These are phyloP conservation scores for Silvanus unidentatus DNA, from an alignment of 2,888 invertebrate species.

Conservation along the genomic window DNA sequence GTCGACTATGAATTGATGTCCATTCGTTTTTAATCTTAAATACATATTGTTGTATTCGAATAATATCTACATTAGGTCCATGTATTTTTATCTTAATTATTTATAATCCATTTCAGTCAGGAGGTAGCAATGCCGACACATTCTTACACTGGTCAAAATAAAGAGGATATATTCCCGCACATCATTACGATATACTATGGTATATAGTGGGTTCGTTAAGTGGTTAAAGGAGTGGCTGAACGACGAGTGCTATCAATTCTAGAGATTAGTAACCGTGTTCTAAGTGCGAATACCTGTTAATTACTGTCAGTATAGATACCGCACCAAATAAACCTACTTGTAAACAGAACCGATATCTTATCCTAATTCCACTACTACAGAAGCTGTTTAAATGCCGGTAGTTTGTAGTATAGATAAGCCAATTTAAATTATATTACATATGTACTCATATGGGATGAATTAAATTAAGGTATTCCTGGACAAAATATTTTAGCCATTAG, in stretches of 20 bases:
- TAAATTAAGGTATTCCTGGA: conserved; percentile 15
- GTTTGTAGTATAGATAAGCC: conserved; percentile 26
- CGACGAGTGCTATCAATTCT: conserved; percentile 24
- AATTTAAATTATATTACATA: conserved; percentile 24
- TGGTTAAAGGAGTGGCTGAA: conserved; percentile 10
- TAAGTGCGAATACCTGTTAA: conserved; percentile 37
- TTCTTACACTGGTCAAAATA: conserved; percentile 6
- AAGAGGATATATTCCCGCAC: neutral
- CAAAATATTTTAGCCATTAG: too few species aligned
- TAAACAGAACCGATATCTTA: conserved; percentile 33
- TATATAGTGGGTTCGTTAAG: conserved; percentile 2
- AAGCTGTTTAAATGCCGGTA: conserved; percentile 25
- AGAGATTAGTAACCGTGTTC: conserved; percentile 26
- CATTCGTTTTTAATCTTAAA: conserved; percentile 18
- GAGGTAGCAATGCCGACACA: neutral
- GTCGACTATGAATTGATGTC: too few species aligned
- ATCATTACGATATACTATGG: conserved; percentile 1
- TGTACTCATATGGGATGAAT: conserved; percentile 12
- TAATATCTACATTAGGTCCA: conserved; percentile 8
- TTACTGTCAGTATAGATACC: conserved; percentile 30
- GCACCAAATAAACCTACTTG: conserved; percentile 27
- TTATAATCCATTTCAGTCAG: conserved; percentile 8
- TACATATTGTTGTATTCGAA: conserved; percentile 19
- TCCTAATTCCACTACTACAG: conserved; percentile 28
- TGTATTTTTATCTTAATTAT: conserved; percentile 15